These are phyloP conservation scores for Campylorhamphus procurvoides DNA, from an alignment of 2,113 vertebrate genomes.

Conservation along the genomic window DNA sequence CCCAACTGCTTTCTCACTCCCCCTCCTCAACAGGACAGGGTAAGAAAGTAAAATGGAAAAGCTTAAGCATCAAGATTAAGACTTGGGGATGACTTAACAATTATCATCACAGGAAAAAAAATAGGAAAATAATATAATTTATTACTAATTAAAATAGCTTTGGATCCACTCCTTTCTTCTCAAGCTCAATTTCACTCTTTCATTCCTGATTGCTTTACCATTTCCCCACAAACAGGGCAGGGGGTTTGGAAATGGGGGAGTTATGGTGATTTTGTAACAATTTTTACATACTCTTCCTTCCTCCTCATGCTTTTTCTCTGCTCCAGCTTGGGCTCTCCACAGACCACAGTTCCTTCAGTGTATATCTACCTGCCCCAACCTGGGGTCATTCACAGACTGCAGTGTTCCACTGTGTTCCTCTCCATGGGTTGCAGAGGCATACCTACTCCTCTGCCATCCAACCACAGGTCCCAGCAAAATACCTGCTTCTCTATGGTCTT, in stretches of 20 bases:
- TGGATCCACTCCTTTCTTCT: not conserved
- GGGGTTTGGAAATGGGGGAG: accelerated
- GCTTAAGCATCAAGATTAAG: not conserved
- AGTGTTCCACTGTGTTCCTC: not conserved
- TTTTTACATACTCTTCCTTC: not conserved
- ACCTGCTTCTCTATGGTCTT: not conserved
- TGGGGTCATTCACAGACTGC: not conserved
- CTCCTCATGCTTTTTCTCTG: not conserved
- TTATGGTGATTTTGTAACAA: accelerated
- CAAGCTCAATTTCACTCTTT: not conserved
- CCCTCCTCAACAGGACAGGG: not conserved
- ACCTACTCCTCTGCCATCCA: not conserved
- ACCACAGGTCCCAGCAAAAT: not conserved
- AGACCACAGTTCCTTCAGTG: not conserved
- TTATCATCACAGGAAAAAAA: not conserved
- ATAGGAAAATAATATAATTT: not conserved
- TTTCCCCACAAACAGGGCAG: accelerated
- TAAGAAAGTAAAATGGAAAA: not conserved
- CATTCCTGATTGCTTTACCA: not conserved
- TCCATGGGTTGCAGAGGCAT: not conserved
- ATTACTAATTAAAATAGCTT: not conserved
- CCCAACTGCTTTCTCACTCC: not conserved
- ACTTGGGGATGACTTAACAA: not conserved
- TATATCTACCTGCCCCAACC: not conserved
- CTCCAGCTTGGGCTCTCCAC: accelerated